A percentile compares a stretch with the other conserved stretches of the same genome.
These are phyloP conservation scores for Teleiodes luculella DNA, from an alignment of 2,888 invertebrate genomes.

Conservation along the genomic window DNA sequence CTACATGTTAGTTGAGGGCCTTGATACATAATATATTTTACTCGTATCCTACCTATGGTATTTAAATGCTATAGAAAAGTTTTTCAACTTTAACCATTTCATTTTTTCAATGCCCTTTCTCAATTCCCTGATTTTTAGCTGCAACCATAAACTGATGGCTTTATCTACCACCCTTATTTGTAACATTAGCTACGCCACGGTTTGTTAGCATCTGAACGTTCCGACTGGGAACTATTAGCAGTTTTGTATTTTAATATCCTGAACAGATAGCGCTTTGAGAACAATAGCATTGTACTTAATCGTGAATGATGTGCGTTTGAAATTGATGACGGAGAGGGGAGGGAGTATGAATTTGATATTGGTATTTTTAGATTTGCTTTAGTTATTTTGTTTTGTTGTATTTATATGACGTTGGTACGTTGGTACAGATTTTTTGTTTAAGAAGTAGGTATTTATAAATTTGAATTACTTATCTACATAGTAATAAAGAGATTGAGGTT, in stretches of 20 bases:
- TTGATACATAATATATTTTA: no score
- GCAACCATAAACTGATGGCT: conserved; percentile 38
- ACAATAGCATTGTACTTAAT: conserved; percentile 18
- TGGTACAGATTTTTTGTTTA: neutral
- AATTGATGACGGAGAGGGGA: conserved; percentile 14
- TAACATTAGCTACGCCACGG: conserved; percentile 45
- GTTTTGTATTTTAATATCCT: conserved; percentile 27
- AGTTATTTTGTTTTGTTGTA: neutral
- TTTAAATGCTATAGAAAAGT: no score
- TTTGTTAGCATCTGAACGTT: conserved; percentile 40
- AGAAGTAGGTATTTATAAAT: no score
- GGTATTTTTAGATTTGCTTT: neutral
- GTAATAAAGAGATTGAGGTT: no score
- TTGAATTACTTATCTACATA: no score
- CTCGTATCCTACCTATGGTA: no score
- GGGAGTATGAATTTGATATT: conserved; percentile 17
- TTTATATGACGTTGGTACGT: neutral
- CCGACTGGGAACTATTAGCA: conserved; percentile 32
- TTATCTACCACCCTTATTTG: conserved; percentile 43
- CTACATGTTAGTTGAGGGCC: no score
- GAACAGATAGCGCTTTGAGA: conserved; percentile 26
- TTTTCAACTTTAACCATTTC: no score
- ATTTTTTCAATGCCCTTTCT: neutral
- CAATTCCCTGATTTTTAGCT: neutral
- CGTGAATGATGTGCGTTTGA: conserved; percentile 9